Evolutionary conservation across 2,888 invertebrate genomes (phyloP).

Genomic region (Dicyrtomina minuta): DNA sequence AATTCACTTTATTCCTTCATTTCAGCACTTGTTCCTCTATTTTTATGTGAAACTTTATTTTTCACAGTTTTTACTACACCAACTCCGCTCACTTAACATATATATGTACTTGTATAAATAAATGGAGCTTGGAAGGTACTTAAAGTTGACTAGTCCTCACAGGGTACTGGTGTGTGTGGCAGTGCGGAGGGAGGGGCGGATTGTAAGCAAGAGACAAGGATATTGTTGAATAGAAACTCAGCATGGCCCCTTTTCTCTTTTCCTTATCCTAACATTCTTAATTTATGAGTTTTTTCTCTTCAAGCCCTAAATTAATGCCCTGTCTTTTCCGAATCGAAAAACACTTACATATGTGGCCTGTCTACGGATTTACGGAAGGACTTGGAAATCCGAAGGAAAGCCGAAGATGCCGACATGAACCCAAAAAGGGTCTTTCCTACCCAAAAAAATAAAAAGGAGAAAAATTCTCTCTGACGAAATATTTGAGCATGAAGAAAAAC

Average conservation of each 20-base stretch:
- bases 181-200: not conserved
- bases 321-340: conserved; percentile 42
- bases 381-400: not conserved
- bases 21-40: conserved; percentile 27
- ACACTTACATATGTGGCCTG: conserved; percentile 34
- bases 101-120: not conserved
- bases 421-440: conserved; percentile 3
- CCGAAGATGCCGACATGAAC: not conserved
- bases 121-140: conserved; percentile 12
- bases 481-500: conserved; percentile 30
- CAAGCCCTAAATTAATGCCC: conserved; percentile 38
- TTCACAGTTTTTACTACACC: conserved; percentile 20
- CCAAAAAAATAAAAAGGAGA: conserved; percentile 15
- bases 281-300: conserved; percentile 50
- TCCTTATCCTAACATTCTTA: conserved; percentile 51
- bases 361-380: conserved; percentile 11
- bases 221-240: conserved; percentile 50
- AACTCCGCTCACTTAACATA: not conserved
- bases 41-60: conserved; percentile 27
- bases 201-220: not conserved
- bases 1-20: conserved; percentile 30
- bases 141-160: not conserved
- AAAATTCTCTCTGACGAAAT: conserved; percentile 16
- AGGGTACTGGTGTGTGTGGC: not conserved
- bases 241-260: conserved; percentile 43